Percentiles rank a stretch among this genome's conserved stretches.
phyloP scores from a whole-genome alignment of 2,113 vertebrate species.

The Silurus glanis region DNA sequence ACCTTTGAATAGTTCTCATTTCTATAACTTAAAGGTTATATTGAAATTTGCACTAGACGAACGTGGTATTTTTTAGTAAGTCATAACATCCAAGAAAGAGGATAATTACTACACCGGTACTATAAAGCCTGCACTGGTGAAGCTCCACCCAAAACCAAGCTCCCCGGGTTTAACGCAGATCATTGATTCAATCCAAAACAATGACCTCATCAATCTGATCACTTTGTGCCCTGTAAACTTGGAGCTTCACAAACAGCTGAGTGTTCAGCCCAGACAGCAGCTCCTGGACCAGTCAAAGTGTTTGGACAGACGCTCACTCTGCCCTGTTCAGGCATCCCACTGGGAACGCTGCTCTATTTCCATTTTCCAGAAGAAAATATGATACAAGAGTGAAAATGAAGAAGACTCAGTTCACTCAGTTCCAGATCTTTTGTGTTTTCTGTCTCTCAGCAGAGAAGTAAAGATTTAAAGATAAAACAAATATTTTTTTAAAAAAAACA shows the following conservation, averaged over 20 bases:
- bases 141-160: background rate
- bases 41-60: background rate
- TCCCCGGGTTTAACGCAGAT: background rate
- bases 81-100: background rate
- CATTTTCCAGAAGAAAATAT: slow-evolving; percentile 52
- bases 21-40: background rate
- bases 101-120: no score
- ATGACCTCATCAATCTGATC: slow-evolving; percentile 42
- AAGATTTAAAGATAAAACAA: no score
- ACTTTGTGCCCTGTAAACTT: slow-evolving; percentile 35
- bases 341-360: slow-evolving; percentile 40
- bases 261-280: slow-evolving; percentile 48
- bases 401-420: background rate
- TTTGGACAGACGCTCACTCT: slow-evolving; percentile 33
- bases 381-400: slow-evolving; percentile 56
- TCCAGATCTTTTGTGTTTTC: no score
- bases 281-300: slow-evolving; percentile 33
- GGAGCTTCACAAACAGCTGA: slow-evolving; percentile 41
- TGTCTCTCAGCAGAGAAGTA: no score
- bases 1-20: background rate
- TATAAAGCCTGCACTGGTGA: no score
- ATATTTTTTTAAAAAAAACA: no score
- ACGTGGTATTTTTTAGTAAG: background rate
- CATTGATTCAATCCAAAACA: background rate
- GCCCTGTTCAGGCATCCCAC: slow-evolving; percentile 26